These are phyloP conservation scores for Microvelia longipes DNA, from an alignment of 1,140 invertebrate species.

Conservation along the genomic window DNA sequence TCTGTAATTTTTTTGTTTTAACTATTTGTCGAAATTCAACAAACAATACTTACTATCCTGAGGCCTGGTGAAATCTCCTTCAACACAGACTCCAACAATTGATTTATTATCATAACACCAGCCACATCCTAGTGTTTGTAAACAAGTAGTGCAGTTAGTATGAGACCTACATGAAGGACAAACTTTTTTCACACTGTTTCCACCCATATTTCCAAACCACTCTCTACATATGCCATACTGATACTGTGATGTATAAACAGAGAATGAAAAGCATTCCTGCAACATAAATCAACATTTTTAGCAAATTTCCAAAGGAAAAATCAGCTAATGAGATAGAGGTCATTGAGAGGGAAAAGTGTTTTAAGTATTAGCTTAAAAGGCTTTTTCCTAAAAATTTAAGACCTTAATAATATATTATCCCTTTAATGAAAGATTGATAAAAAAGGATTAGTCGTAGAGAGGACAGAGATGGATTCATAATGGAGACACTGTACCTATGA, in stretches of 20 bases:
- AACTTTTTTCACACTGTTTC: slow-evolving; percentile 22
- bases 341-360: too few relatives aligned
- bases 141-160: slow-evolving; percentile 61
- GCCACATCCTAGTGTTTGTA: slow-evolving; percentile 71
- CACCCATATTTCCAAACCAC: slow-evolving; percentile 43
- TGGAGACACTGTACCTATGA: too few relatives aligned
- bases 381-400: too few relatives aligned
- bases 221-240: slow-evolving; percentile 81
- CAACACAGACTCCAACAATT: slow-evolving; percentile 61
- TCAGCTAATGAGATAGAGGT: too few relatives aligned
- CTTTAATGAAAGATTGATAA: too few relatives aligned
- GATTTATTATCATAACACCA: slow-evolving; percentile 88
- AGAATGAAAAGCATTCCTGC: slow-evolving; percentile 79
- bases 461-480: too few relatives aligned
- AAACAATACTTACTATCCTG: slow-evolving; percentile 34
- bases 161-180: slow-evolving; percentile 69
- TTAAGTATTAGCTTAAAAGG: too few relatives aligned
- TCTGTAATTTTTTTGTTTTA: too few relatives aligned
- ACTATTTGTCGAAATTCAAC: too few relatives aligned
- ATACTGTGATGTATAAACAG: slow-evolving; percentile 84
- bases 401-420: too few relatives aligned
- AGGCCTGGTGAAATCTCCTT: slow-evolving; percentile 61
- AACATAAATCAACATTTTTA: slow-evolving; percentile 4
- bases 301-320: background rate
- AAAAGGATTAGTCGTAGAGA: too few relatives aligned